These are phyloP conservation scores for Crenichthys baileyi DNA, from an alignment of 2,797 vertebrate genomes.

Conservation along the genomic window DNA sequence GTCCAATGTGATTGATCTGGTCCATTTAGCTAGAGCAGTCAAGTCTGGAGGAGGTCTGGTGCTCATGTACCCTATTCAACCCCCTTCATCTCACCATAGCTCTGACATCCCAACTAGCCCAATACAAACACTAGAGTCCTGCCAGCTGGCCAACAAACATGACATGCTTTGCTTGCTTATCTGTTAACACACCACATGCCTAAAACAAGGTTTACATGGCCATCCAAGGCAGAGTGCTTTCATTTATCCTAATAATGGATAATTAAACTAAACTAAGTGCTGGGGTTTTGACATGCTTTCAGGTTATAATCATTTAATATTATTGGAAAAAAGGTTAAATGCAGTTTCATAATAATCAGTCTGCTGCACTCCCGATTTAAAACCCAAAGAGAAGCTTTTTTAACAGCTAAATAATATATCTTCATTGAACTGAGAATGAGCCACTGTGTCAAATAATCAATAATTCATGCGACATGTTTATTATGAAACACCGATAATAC, in stretches of 20 bases:
- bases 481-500: conserved; percentile 31
- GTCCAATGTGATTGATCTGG: conserved; percentile 86
- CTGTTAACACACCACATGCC: conserved; percentile 71
- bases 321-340: conserved; percentile 30
- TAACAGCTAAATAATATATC: background rate
- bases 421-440: background rate
- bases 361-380: conserved; percentile 19
- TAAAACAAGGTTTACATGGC: conserved; percentile 54
- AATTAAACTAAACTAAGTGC: conserved; percentile 42
- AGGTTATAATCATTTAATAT: conserved; percentile 22
- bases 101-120: conserved; percentile 74
- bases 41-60: conserved; percentile 81
- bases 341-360: conserved; percentile 10
- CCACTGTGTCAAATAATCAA: background rate
- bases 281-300: conserved; percentile 23
- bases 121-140: conserved; percentile 79
- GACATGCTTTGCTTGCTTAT: conserved; percentile 71
- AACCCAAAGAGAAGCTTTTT: conserved; percentile 14
- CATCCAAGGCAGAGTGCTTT: conserved; percentile 39
- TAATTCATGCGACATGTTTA: conserved; percentile 15
- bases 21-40: conserved; percentile 84
- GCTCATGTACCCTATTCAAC: conserved; percentile 72
- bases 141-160: conserved; percentile 77
- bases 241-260: conserved; percentile 34
- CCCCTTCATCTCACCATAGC: conserved; percentile 64